These are phyloP conservation scores for Gastrophryne carolinensis DNA, from an alignment of 2,797 vertebrate species.

Conservation along the genomic window DNA sequence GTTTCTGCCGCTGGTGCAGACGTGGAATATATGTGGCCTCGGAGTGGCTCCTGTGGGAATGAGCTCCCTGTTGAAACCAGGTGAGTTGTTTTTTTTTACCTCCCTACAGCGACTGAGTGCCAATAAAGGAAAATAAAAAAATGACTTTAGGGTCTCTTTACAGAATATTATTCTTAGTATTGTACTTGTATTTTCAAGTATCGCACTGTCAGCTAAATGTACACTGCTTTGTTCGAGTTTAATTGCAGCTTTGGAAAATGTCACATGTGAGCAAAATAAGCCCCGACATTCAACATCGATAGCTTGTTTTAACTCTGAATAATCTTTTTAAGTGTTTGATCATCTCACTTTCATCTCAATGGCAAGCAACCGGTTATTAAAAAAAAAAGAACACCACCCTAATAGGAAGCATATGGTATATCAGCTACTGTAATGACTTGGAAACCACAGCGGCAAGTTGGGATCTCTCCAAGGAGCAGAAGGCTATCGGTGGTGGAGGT, in stretches of 20 bases:
- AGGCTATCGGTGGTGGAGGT: not conserved
- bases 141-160: too few species aligned
- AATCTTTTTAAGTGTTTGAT: constrained; percentile 5
- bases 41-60: too few species aligned
- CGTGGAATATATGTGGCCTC: too few species aligned
- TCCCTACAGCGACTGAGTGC: too few species aligned
- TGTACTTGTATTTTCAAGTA: too few species aligned
- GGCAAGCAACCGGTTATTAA: not conserved
- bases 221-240: not conserved
- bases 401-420: constrained; percentile 2
- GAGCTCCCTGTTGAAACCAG: too few species aligned
- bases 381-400: not conserved
- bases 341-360: not conserved
- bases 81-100: too few species aligned
- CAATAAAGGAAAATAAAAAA: too few species aligned
- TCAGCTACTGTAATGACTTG: not conserved
- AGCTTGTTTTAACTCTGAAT: not conserved
- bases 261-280: not conserved
- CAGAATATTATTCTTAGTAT: not conserved
- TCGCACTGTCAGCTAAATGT: too few species aligned
- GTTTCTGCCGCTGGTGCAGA: too few species aligned
- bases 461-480: not conserved
- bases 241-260: not conserved
- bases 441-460: not conserved
- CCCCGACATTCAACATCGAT: not conserved